Conservation (phyloP, 2,113 vertebrate species). For the Cathartes aura region DNA sequence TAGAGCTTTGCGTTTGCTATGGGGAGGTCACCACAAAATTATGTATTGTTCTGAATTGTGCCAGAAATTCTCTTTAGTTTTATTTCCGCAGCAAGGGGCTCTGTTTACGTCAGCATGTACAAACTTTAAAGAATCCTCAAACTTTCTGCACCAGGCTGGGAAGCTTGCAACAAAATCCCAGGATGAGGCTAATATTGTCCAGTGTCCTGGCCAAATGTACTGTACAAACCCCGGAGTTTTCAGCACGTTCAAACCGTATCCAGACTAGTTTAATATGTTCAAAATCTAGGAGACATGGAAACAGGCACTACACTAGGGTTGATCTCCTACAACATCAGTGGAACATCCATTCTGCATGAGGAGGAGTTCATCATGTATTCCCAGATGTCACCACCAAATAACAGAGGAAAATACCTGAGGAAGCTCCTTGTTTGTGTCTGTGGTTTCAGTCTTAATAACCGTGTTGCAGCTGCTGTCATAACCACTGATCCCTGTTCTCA, state of each 20-base stretch:
- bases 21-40: conserved; percentile 29
- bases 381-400: background rate
- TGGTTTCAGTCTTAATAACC: background rate
- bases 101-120: conserved; percentile 1
- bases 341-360: background rate
- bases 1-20: background rate
- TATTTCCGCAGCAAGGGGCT: background rate
- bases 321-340: background rate
- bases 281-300: background rate
- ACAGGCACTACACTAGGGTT: background rate
- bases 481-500: background rate
- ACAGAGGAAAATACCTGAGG: background rate
- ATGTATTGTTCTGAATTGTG: background rate
- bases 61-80: conserved; percentile 41
- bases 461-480: background rate
- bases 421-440: background rate
- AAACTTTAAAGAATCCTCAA: background rate
- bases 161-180: background rate
- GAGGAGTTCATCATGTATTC: background rate
- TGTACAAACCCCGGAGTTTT: background rate
- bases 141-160: conserved; percentile 1
- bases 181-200: background rate
- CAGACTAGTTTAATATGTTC: background rate
- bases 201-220: background rate
- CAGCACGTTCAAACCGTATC: background rate